A percentile compares a stretch with the other conserved stretches of the same genome.
Conservation (phyloP, 2,888 invertebrate species). For the Resseliella maxima region DNA sequence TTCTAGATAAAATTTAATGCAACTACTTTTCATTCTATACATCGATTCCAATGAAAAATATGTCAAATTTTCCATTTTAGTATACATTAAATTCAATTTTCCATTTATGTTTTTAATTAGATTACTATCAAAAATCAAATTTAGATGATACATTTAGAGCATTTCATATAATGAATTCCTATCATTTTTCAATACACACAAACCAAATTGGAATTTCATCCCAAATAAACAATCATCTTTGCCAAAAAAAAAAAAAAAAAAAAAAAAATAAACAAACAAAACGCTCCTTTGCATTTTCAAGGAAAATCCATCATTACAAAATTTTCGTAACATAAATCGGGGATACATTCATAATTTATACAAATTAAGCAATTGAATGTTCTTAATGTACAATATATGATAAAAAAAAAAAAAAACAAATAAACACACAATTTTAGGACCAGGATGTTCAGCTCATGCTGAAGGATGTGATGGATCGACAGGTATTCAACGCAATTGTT, state of each 20-base stretch:
- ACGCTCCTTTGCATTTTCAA: too few species aligned
- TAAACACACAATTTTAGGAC: too few species aligned
- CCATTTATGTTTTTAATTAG: neutral
- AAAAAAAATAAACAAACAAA: too few species aligned
- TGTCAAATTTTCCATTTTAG: too few species aligned
- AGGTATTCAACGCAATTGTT: constrained; percentile 70
- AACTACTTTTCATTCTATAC: too few species aligned
- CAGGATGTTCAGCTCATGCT: constrained; percentile 91
- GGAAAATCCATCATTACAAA: neutral
- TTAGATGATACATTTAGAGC: too few species aligned
- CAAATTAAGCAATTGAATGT: constrained; percentile 38
- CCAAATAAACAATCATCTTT: neutral
- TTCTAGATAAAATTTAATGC: too few species aligned
- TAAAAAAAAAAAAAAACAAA: too few species aligned
- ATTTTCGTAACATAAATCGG: neutral
- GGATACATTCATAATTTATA: too few species aligned
- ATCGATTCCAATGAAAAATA: too few species aligned
- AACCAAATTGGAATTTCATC: neutral
- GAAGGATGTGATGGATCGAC: constrained; percentile 94
- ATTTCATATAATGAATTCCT: too few species aligned
- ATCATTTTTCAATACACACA: neutral
- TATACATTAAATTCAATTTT: neutral
- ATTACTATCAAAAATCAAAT: neutral
- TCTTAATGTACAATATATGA: constrained; percentile 58
- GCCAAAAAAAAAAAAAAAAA: neutral